A percentile compares a stretch with the other conserved stretches of the same genome.
phyloP scores from a whole-genome alignment of 2,888 invertebrate genomes.

The Schizaphis graminum region DNA sequence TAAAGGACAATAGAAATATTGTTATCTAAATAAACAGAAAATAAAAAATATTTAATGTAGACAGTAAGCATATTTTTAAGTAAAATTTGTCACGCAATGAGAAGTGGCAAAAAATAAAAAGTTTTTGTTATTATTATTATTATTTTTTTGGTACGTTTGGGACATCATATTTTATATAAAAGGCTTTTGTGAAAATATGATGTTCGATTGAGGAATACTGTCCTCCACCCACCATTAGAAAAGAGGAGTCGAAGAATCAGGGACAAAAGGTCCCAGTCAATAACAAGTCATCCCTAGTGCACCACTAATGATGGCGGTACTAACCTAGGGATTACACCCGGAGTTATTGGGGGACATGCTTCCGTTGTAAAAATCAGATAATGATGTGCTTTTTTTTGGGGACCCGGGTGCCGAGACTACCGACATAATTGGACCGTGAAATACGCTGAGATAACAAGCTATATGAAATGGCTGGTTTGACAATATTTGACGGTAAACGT shows the following conservation, averaged over 20 bases:
- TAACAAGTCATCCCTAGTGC: constrained; percentile 62
- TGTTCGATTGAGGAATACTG: constrained; percentile 20
- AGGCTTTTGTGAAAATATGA: constrained; percentile 46
- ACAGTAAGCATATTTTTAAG: not conserved
- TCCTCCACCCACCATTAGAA: not conserved
- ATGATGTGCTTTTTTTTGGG: constrained; percentile 47
- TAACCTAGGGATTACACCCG: constrained; percentile 52
- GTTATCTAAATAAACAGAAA: not conserved
- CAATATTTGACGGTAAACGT: constrained; percentile 47
- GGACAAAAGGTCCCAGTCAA: constrained; percentile 53
- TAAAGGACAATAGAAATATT: not conserved
- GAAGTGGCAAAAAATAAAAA: not conserved
- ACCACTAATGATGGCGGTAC: constrained; percentile 48
- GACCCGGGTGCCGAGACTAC: not conserved
- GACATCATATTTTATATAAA: constrained; percentile 8
- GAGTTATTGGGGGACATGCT: constrained; percentile 55
- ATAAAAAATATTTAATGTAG: not conserved
- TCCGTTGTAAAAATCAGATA: constrained; percentile 61
- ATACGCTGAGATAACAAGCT: constrained; percentile 58
- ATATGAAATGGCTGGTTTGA: constrained; percentile 52
- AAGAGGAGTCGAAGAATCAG: not conserved
- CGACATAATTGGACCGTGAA: constrained; percentile 61
- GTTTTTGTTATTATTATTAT: not conserved
- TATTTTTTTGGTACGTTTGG: not conserved
- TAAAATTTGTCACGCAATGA: not conserved